These are phyloP conservation scores for Vollenhovia emeryi DNA, from an alignment of 1,140 invertebrate genomes.

Conservation along the genomic window DNA sequence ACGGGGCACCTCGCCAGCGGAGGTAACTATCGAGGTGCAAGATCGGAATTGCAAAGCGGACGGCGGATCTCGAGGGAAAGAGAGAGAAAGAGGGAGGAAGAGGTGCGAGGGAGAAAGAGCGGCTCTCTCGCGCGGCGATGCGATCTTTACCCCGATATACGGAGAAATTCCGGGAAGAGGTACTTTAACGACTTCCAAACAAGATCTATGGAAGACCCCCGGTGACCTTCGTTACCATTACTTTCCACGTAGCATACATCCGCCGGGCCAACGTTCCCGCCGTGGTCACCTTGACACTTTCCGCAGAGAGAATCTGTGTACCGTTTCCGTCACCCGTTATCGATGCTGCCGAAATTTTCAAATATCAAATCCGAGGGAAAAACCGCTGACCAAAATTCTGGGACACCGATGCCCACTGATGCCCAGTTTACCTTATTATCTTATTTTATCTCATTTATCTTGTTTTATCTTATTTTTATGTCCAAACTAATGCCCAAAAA, in stretches of 20 bases:
- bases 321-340: not conserved
- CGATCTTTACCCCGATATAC: conserved; percentile 83
- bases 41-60: conserved; percentile 85
- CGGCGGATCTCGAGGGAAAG: conserved; percentile 76
- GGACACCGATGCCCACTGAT: too few species aligned
- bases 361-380: not conserved
- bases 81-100: conserved; percentile 36
- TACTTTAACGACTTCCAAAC: conserved; percentile 85
- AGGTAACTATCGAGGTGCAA: conserved; percentile 83
- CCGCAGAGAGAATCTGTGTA: not conserved
- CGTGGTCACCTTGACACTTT: conserved; percentile 28
- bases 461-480: too few species aligned
- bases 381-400: too few species aligned
- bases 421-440: too few species aligned
- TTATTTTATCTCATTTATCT: too few species aligned
- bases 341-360: not conserved
- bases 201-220: conserved; percentile 83
- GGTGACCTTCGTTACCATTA: conserved; percentile 81
- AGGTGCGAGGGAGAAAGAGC: conserved; percentile 47
- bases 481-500: too few species aligned
- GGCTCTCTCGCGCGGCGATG: conserved; percentile 72
- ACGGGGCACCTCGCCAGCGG: conserved; percentile 74
- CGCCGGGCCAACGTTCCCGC: conserved; percentile 56
- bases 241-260: conserved; percentile 72
- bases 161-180: conserved; percentile 83